phyloP scores from a whole-genome alignment of 2,888 invertebrate genomes.

The Melikaiella ostensackeni region DNA sequence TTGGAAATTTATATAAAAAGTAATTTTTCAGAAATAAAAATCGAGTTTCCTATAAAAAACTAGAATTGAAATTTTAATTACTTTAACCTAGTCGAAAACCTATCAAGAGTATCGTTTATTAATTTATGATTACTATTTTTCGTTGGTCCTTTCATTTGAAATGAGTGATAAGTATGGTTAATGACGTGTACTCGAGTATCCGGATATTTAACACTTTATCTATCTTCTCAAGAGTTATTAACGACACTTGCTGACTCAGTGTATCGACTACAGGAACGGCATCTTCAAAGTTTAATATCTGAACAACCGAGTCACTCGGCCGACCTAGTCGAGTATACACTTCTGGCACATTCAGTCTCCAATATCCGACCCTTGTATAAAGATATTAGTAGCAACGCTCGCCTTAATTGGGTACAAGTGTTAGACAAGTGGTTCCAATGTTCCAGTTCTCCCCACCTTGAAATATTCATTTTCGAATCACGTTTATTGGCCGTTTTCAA shows the following conservation, averaged over 20 bases:
- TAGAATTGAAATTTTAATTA: no score
- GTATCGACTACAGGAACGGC: slow-evolving; percentile 55
- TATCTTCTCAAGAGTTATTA: slow-evolving; percentile 69
- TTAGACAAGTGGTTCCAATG: neutral
- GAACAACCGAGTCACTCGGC: slow-evolving; percentile 68
- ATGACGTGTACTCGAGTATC: slow-evolving; percentile 59
- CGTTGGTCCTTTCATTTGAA: neutral
- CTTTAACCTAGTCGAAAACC: no score
- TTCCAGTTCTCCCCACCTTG: neutral
- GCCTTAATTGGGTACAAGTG: slow-evolving; percentile 8
- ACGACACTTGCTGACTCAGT: slow-evolving; percentile 73
- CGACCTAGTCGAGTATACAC: slow-evolving; percentile 45
- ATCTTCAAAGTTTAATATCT: slow-evolving; percentile 74
- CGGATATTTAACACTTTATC: slow-evolving; percentile 71
- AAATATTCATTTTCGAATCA: slow-evolving; percentile 1
- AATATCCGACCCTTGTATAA: slow-evolving; percentile 23
- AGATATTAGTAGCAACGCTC: neutral
- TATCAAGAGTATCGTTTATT: neutral
- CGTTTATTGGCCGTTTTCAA: neutral
- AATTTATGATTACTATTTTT: neutral
- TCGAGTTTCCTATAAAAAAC: no score
- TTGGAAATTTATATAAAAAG: no score
- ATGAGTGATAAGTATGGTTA: slow-evolving; percentile 53
- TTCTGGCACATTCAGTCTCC: slow-evolving; percentile 26
- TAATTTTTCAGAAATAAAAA: no score